Evolutionary conservation across 1,140 invertebrate species (phyloP).

Genomic region (Rhyacophila brunnea): DNA sequence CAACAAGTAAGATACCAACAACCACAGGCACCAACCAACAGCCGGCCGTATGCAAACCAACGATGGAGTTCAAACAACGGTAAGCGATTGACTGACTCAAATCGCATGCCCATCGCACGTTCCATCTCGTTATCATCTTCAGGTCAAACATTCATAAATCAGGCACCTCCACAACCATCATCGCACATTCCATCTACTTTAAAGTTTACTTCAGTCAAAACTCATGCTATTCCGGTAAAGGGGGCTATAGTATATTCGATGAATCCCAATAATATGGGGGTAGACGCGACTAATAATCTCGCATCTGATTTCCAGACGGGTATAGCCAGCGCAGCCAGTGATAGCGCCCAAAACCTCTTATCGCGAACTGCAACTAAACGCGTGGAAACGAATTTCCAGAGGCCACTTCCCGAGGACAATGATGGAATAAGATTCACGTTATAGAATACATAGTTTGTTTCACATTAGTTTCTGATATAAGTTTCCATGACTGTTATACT

Average conservation of each 20-base stretch:
- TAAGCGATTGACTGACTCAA: too few species aligned
- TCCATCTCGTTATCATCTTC: too few species aligned
- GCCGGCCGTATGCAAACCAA: too few species aligned
- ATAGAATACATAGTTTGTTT: neutral
- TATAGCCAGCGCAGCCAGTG: neutral
- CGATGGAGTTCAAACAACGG: too few species aligned
- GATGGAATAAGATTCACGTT: conserved; percentile 12
- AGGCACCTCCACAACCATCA: too few species aligned
- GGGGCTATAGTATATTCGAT: neutral
- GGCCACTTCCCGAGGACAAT: conserved; percentile 5
- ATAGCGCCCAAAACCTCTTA: neutral
- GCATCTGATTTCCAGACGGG: conserved; percentile 4
- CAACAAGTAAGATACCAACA: too few species aligned
- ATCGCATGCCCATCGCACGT: too few species aligned
- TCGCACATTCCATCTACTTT: too few species aligned
- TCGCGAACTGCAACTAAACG: neutral
- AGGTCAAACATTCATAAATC: too few species aligned
- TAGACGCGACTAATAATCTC: conserved; percentile 7
- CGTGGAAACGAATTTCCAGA: conserved; percentile 1
- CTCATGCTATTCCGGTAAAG: neutral
- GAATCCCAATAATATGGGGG: neutral
- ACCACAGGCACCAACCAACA: too few species aligned
- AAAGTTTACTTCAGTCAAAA: neutral
- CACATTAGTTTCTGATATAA: neutral
- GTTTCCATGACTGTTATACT: neutral